These are phyloP conservation scores for Rattus norvegicus DNA, from an alignment of 2,113 vertebrate genomes.

Conservation along the genomic window GRCr8 NC_086023.1:101437001-101437500, in stretches of 20 bases:
- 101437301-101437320: not conserved
- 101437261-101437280: not conserved
- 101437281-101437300: not conserved
- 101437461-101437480: not conserved
- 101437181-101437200: too few species aligned
- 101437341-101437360: not conserved
- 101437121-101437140: not conserved
- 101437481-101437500: too few species aligned
- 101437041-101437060: not conserved
- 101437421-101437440: not conserved
- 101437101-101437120: not conserved
- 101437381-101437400: not conserved
- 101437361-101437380: not conserved
- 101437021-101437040: not conserved
- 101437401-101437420: not conserved
- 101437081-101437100: not conserved
- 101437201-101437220: not conserved
- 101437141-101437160: not conserved
- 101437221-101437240: not conserved
- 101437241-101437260: not conserved
- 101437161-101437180: not conserved
- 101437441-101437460: not conserved
- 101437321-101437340: not conserved
- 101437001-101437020: not conserved
- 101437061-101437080: not conserved